Evolutionary conservation across 2,797 vertebrate species (phyloP), one percentile per base, ranked within the genome.

Genomic region (Sphenodon punctatus): DNA sequence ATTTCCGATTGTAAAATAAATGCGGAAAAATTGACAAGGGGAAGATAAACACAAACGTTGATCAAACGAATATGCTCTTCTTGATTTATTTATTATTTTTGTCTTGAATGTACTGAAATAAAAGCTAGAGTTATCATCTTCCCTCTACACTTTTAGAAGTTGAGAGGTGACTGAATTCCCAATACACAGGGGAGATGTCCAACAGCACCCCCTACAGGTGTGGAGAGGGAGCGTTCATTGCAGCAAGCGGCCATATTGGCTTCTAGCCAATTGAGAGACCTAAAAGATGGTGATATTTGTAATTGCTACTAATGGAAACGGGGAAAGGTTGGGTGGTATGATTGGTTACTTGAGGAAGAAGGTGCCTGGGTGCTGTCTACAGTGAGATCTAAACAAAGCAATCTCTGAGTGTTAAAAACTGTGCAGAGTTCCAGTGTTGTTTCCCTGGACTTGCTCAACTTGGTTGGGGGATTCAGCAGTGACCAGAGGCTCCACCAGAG

Each of bases 1-100:
- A 96, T 95, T 96, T 95, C 93, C 92, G 92, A 76, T 86, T 79
- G 90, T 95, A 84, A 90, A 92, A 91, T 89, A 91, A 89, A 88
- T 90, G 82, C 70, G 65, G 0, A 36, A 82, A 74, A 89, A 55
- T 76, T 90, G 84, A 86, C 85, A 88, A 75, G 75, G 77, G 75
- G 82, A 82, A 75, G 80, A 88, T 79, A 89, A 90, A 73, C 23
- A 12, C 45, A 81, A 90, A 87, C 88, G 89, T 86, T 82, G 86
- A 91, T 89, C 55, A 68, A 93, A 89, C 89, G 86, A 90, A 89
- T 90, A 88, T 92, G 85, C 72, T 89, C 82, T 92, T 88, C 83
- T 92, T 91, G 82, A 60, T 12, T 42, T 45, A n/a, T 43, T 19
- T 34, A 32, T 15, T 91, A 56, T 91, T 88, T 89, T 89, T 87